Evolutionary conservation across 2,797 vertebrate genomes (phyloP).

Genomic region (Danionella dracula): DNA sequence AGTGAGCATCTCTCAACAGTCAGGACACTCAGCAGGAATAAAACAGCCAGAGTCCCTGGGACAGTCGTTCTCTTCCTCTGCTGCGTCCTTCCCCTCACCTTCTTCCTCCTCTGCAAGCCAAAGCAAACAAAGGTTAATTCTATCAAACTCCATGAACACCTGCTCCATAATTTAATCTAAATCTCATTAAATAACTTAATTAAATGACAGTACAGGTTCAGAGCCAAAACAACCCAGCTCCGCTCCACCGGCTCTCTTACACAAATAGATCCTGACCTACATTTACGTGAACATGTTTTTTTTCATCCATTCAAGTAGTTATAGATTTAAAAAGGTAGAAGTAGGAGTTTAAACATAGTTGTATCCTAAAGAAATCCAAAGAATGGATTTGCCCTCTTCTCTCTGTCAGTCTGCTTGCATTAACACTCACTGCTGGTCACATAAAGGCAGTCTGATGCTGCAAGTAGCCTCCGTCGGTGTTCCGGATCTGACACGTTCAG

Average conservation of each 20-base stretch:
- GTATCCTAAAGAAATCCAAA: too few species aligned
- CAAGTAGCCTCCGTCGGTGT: conserved; percentile 78
- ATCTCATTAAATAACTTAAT: conserved; percentile 58
- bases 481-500: conserved; percentile 86
- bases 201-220: conserved; percentile 53
- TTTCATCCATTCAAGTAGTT: too few species aligned
- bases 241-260: conserved; percentile 58
- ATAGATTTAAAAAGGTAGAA: too few species aligned
- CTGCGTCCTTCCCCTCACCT: conserved; percentile 59
- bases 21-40: conserved; percentile 85
- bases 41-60: conserved; percentile 96
- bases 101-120: conserved; percentile 59
- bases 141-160: conserved; percentile 16
- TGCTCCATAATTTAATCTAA: conserved; percentile 38
- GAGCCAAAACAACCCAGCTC: conserved; percentile 43
- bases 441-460: conserved; percentile 78
- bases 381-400: neutral
- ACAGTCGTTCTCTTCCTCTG: conserved; percentile 74
- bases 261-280: conserved; percentile 17
- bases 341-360: too few species aligned
- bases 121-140: conserved; percentile 30
- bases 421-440: conserved; percentile 79
- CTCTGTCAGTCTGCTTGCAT: neutral
- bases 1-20: conserved; percentile 59
- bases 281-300: too few species aligned